Evolutionary conservation across 2,113 vertebrate genomes (phyloP), one percentile per base, ranked within the genome.

Genomic region (Peromyscus californicus): DNA sequence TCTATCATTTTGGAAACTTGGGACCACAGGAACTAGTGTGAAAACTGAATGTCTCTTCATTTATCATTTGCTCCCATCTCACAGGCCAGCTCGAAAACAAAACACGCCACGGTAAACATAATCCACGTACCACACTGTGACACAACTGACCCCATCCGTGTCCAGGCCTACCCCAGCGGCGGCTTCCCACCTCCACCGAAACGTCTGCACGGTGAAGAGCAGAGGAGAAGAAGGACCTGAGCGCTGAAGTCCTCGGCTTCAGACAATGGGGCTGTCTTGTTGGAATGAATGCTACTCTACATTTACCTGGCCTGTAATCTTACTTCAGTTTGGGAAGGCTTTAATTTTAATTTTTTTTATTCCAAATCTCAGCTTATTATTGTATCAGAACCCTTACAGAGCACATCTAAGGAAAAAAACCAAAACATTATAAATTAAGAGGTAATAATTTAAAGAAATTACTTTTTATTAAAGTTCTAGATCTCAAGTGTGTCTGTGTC

Each of bases 51-150:
- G 97, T 97, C 98, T 99, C 98, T 98, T 98, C 98, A 99, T 99
- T 99, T 98, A 99, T 99, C 99, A 99, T 98, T 98, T 93, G 97
- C 97, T 98, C 98, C 97, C 85, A 97, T 98, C 98, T 98, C 98
- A 96, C 97, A 93, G 98, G 98, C 98, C 97, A 95, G 91, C 98
- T 98, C 94, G 72, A 98, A 98, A 99, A 98, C 98, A 97, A 99
- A 99, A 99, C 98, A 98, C 98, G 98, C 98, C 98, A 98, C 5
- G 70, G 98, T 99, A 99, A 99, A 99, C 98, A 99, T 98, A 98
- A 99, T 98, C 99, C 99, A 99, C 99, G 99, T 94, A 99, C 99
- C 99, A 99, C 98, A 96, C 61, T 69, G 96, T 98, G 98, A 98
- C 98, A 98, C 11, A 0, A 89, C 93, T 87, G 97, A 98, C 98